Evolutionary conservation across 2,797 vertebrate species (phyloP), one percentile per base, ranked within the genome.

Genomic region (Sciaenops ocellatus): DNA sequence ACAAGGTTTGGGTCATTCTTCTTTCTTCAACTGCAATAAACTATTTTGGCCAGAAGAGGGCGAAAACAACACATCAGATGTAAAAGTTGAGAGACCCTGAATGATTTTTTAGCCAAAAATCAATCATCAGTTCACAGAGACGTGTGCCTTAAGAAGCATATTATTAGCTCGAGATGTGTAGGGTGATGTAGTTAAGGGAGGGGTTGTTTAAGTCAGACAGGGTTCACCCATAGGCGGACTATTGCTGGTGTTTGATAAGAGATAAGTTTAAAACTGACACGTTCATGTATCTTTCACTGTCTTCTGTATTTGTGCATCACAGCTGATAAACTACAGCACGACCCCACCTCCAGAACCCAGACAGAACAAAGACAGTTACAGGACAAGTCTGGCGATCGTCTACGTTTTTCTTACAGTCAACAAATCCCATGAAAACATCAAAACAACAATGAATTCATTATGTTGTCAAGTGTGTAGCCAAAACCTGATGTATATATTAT

Each of bases 31-130:
- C 50, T 87, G 90, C 71, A 92, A 18, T 89, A 7, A 18, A 15
- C 26, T 2, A 1, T 9, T 22, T 11, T 63, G 28, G n/a, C 85
- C 92, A 91, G 77, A 34, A 88, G 91, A 65, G 87, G 92, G 90
- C 68, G 62, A 78, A 55, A 85, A 73, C 8, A 80, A 22, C 60
- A 16, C 50, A 78, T 28, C 12, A 9, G 46, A 57, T 6, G 34
- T 38, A 9, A 9, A 30, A 30, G 38, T 28, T 30, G 0, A 55
- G 3, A 6, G 28, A 44, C 65, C 4, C 17, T 8, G 1, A 47
- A 55, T 30, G 18, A 52, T 5, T 28, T 28, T 69, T 26, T 75
- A n/a, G 3, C 11, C 2, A 28, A 42, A 30, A 69, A 56, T 41
- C 0, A 64, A 69, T 12, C 18, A 41, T 54, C 3, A 41, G 20